A percentile compares a stretch with the other conserved stretches of the same genome.
Evolutionary conservation across 2,797 vertebrate genomes (phyloP).

Genomic region (Cichlasoma orientale): DNA sequence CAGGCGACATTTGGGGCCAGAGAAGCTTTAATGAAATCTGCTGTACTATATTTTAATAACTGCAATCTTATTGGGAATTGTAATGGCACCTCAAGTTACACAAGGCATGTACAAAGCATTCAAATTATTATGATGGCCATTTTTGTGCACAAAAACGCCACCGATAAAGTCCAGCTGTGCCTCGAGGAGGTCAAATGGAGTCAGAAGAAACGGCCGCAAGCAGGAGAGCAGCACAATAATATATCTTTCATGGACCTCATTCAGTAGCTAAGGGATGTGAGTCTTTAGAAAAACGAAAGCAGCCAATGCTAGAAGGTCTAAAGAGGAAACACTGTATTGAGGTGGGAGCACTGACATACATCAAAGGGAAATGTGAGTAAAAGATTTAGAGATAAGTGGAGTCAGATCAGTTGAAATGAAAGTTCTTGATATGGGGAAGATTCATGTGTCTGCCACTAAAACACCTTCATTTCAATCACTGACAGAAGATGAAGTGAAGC

Average conservation of each 20-base stretch:
- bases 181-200: neutral
- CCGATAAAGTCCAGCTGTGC: neutral
- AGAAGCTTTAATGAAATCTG: slow-evolving; percentile 1
- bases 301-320: neutral
- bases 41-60: slow-evolving; percentile 1
- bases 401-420: neutral
- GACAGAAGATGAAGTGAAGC: neutral
- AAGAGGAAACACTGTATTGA: neutral
- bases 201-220: neutral
- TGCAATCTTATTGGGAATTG: neutral
- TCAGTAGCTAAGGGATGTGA: neutral
- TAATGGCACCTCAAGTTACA: neutral
- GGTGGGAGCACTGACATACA: neutral
- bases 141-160: neutral
- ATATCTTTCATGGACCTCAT: neutral
- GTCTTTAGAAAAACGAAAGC: neutral
- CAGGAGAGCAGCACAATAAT: neutral
- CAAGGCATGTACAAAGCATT: neutral
- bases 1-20: neutral
- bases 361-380: neutral
- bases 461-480: neutral
- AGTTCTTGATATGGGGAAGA: neutral
- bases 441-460: rapidly evolving
- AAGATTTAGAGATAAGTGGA: neutral
- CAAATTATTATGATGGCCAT: neutral